phyloP scores from a whole-genome alignment of 1,140 invertebrate genomes.

The Wasmannia auropunctata region DNA sequence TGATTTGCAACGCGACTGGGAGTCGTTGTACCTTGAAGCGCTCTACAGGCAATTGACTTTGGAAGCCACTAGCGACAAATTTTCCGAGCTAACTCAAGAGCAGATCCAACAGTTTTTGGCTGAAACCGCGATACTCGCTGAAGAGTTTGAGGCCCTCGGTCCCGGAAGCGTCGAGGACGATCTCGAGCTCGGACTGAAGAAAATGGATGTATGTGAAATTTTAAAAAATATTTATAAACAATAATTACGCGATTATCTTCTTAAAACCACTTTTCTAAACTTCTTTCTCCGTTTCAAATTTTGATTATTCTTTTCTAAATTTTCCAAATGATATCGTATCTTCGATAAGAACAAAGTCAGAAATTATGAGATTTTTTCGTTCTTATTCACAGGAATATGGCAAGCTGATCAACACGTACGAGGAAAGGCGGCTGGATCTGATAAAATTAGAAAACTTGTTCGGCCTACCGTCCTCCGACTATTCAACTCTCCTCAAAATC shows the following conservation, averaged over 20 bases:
- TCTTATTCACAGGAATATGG: conserved; percentile 87
- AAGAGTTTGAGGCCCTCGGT: conserved; percentile 90
- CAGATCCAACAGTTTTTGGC: conserved; percentile 91
- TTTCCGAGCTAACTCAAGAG: conserved; percentile 90
- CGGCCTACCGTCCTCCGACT: conserved; percentile 93
- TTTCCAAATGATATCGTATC: not conserved
- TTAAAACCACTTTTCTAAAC: not conserved
- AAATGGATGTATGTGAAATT: conserved; percentile 87
- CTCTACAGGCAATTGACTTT: conserved; percentile 89
- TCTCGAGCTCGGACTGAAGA: conserved; percentile 89
- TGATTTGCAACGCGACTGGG: conserved; percentile 89
- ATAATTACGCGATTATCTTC: not conserved
- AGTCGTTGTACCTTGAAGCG: conserved; percentile 88
- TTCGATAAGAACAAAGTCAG: not conserved
- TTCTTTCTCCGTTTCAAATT: not conserved
- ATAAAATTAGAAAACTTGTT: conserved; percentile 94
- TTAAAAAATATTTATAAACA: not conserved
- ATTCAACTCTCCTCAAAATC: conserved; percentile 90
- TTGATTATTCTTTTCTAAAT: not conserved
- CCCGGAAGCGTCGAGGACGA: conserved; percentile 91
- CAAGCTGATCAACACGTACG: conserved; percentile 88
- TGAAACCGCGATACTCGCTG: conserved; percentile 89
- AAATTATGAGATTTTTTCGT: not conserved
- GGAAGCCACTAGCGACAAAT: conserved; percentile 91
- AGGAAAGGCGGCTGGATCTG: conserved; percentile 89